phyloP scores from a whole-genome alignment of 2,888 invertebrate genomes.

The Tachina fera region DNA sequence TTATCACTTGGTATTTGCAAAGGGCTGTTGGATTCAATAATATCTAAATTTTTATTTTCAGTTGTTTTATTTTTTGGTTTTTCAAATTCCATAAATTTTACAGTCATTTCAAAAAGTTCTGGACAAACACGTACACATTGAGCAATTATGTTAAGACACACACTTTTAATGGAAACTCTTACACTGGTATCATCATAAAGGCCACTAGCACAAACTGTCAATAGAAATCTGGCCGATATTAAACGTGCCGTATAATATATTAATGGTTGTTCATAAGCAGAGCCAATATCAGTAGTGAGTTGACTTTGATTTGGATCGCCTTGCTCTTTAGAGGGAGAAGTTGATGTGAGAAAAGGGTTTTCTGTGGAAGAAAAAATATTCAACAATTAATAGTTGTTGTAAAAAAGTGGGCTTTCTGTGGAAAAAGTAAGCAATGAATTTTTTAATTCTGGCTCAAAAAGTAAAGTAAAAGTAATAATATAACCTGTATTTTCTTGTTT shows the following conservation, averaged over 20 bases:
- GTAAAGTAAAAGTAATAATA: no score
- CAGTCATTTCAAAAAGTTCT: constrained; percentile 86
- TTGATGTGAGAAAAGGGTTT: constrained; percentile 77
- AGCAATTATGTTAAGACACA: constrained; percentile 91
- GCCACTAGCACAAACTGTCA: constrained; percentile 81
- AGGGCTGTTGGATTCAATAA: constrained; percentile 74
- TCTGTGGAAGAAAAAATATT: constrained; percentile 70
- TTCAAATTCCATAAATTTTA: constrained; percentile 85
- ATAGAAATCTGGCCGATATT: constrained; percentile 80
- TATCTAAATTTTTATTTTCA: constrained; percentile 48
- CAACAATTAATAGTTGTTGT: background rate
- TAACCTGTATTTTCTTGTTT: no score
- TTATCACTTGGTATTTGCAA: constrained; percentile 73
- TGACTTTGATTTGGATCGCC: constrained; percentile 73
- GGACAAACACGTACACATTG: constrained; percentile 90
- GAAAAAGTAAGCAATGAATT: no score
- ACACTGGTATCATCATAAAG: constrained; percentile 89
- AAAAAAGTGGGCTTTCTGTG: background rate
- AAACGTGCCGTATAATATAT: constrained; percentile 81
- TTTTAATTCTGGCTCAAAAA: no score
- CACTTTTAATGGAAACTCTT: constrained; percentile 94
- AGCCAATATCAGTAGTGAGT: constrained; percentile 80
- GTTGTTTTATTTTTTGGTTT: background rate
- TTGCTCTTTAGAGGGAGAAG: constrained; percentile 67
- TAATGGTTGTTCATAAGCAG: constrained; percentile 80